Conservation (phyloP, 2,113 vertebrate species). For the Eptatretus burgeri region DNA sequence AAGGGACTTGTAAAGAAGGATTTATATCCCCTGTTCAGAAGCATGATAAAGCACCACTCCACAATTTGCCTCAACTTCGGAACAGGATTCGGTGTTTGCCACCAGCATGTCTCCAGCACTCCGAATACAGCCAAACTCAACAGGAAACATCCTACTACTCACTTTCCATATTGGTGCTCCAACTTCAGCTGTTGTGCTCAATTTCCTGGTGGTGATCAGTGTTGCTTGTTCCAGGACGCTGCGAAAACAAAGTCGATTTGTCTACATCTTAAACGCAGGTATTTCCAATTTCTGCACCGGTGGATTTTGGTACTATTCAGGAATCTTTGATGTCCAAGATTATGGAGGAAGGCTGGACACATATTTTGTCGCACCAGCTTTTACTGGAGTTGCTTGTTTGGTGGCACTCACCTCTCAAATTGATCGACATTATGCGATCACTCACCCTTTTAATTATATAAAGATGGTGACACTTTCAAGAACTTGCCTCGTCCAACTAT, state of each 20-base stretch:
- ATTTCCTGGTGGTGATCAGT: not conserved
- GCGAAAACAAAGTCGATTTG: conserved; percentile 1
- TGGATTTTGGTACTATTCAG: not conserved
- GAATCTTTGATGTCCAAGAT: conserved; percentile 4
- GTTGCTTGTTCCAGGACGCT: not conserved
- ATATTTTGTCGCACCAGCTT: not conserved
- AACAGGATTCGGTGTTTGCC: too few species aligned
- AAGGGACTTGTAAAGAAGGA: too few species aligned
- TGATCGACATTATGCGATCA: conserved; percentile 3
- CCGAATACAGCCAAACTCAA: not conserved
- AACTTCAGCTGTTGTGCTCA: not conserved
- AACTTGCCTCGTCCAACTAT: not conserved
- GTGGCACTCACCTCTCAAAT: not conserved
- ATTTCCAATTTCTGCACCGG: not conserved
- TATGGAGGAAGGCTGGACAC: not conserved
- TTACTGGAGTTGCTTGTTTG: not conserved
- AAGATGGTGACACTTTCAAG: not conserved
- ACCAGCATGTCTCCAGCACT: not conserved
- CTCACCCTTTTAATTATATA: not conserved
- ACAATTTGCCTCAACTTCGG: too few species aligned
- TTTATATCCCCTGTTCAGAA: too few species aligned
- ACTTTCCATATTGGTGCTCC: not conserved
- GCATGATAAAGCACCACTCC: too few species aligned
- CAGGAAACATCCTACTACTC: not conserved
- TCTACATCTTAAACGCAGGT: not conserved